These are phyloP conservation scores for Drosophila kurseongensis DNA, from an alignment of 1,140 invertebrate genomes.

Conservation along the genomic window DNA sequence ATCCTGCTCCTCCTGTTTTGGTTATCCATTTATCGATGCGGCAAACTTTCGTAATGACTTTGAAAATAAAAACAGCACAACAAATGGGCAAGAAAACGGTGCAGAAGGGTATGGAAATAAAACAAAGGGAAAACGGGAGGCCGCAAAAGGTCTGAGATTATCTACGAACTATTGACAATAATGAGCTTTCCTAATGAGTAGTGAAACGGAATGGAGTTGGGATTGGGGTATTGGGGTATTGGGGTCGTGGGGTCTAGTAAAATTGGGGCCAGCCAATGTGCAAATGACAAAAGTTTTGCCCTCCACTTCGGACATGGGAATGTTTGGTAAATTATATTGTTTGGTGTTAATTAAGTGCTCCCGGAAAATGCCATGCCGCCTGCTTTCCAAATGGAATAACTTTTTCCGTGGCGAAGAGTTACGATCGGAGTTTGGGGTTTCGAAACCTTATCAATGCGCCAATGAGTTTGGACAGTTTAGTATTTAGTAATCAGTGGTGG, in stretches of 20 bases:
- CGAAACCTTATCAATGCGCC: constrained; percentile 4
- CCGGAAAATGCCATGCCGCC: constrained; percentile 1
- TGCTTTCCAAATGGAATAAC: constrained; percentile 25
- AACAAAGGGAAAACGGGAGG: constrained; percentile 16
- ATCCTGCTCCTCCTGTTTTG: constrained; percentile 65
- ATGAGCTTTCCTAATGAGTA: constrained; percentile 81
- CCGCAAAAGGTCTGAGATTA: constrained; percentile 47
- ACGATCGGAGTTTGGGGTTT: not conserved
- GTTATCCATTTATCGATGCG: constrained; percentile 82
- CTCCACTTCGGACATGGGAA: constrained; percentile 28
- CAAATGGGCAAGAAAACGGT: constrained; percentile 38
- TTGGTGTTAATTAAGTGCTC: constrained; percentile 51
- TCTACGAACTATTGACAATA: constrained; percentile 80
- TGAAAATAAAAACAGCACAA: constrained; percentile 75
- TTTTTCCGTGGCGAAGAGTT: constrained; percentile 25
- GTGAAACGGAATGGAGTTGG: constrained; percentile 19
- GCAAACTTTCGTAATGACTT: constrained; percentile 82
- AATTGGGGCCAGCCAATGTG: constrained; percentile 29
- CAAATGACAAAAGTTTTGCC: constrained; percentile 76
- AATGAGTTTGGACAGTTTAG: constrained; percentile 11
- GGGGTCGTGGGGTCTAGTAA: not conserved
- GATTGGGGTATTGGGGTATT: not conserved
- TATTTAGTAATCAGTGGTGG: constrained; percentile 1
- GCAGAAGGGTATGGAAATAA: constrained; percentile 1
- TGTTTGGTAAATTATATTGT: constrained; percentile 45